Base-by-base conservation (phyloP, 2,113 vertebrate species). In the Atractosteus spatula region DNA sequence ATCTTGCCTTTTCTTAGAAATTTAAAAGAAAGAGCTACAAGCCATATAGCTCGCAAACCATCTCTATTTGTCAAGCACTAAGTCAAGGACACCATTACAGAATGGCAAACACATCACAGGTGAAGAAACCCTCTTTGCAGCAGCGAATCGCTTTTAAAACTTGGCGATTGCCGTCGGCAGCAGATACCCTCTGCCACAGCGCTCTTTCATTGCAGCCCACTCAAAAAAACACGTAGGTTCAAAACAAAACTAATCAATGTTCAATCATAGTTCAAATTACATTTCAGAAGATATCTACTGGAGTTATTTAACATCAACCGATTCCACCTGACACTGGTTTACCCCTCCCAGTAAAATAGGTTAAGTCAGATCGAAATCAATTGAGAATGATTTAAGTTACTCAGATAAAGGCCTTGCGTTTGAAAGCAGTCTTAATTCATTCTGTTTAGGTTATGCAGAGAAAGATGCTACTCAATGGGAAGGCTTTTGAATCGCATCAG, bases 281-380 rank as follows among this genome's bases (percentile, higher is more conserved):
- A 63, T 63, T 41, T 63, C 29, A 2, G 62, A 17, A 11, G 29
- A 29, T 29, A 12, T 41, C 42, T 43, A 11, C 63, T 66, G 63
- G 14, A 29, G 63, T 13, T 29, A 41, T 66, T 44, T 41, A 66
- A 14, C 13, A 14, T 44, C 4, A 44, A 13, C 2, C 41, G 41
- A 44, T 66, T 42, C 41, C 12, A 66, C 43, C 29, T 13, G 41
- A 43, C 63, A 42, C 12, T 43, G 47, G 47, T 51, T 51, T 13
- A 4, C 41, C 63, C 3, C 42, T 66, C 63, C 11, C 41, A 14
- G 63, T 3, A 13, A 45, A 43, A 41, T 45, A 12, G 63, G 63
- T 44, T 66, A 43, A 66, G 42, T 13, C 42, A 29, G 63, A 63
- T 63, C 62, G 17, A 63, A 63, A 41, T 17, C 62, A 63, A 63